Evolutionary conservation across 1,140 invertebrate genomes (phyloP), one percentile per base, ranked within the genome.

Genomic region (Drosophila willistoni): DNA sequence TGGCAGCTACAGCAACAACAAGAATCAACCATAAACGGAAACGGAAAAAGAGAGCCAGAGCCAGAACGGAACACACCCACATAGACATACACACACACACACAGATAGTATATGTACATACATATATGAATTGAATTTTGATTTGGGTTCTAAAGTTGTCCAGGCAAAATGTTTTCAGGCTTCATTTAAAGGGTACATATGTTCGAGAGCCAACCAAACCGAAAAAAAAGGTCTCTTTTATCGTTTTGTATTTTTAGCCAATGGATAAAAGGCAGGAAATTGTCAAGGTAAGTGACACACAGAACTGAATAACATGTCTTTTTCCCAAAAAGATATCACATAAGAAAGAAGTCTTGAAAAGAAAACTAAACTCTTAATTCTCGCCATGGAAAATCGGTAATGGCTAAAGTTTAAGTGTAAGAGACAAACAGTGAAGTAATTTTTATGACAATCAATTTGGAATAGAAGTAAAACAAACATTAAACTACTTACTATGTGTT

Each of bases 61-160:
- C 25, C 5, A 29, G 29, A 33, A 14, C 29, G 33, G 14, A 34
- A 36, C 14, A 71, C 41, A 51, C 62, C 54, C 39, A 62, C 42
- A 62, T 34, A 65, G 7, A 66, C 17, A 55, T 3, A 57, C 5
- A 19, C 3, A 34, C 29, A 56, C 3, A 25, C 39, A 57, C 39
- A 62, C 42, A 74, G 12, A 61, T 44, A 67, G 5, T 17, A 25
- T 25, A 25, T 25, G 22, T 29, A 29, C 29, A 29, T 29, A 29
- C 29, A 54, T 17, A 34, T 10, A 73, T 42, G 71, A 78, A 81
- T 81, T 81, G 74, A 81, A 81, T 81, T 82, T 81, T 81, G 79
- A 81, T 81, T 77, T 74, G 74, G 79, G 79, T 80, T 79, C 62
- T 41, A 51, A 51, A 51, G 44, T 51, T 51, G 54, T 34, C 44